Evolutionary conservation across 2,888 invertebrate species (phyloP), one percentile per base, ranked within the genome.

Genomic region (Lithosia quadra): DNA sequence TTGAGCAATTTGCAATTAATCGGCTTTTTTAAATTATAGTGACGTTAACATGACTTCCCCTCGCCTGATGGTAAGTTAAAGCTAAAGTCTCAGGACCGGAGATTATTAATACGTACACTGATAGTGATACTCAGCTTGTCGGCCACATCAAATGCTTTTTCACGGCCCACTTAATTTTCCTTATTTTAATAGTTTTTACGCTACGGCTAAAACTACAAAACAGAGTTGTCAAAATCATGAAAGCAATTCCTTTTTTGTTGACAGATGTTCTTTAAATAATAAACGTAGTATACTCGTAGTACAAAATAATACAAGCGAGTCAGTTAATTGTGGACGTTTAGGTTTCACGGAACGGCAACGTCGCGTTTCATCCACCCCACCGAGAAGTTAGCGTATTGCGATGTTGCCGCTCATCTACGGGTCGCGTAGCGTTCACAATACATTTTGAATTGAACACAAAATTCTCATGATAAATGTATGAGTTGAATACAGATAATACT

Each of bases 291-390:
- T 49, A n/a, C n/a, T n/a, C n/a, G n/a, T 18, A 60, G 13, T 39
- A 24, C 49, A 62, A 49, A n/a, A n/a, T n/a, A n/a, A 62, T 49
- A 62, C 62, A 62, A 62, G 5, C 24, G 39, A 22, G 61, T 43
- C 43, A 24, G 28, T 24, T 53, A 53, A 63, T 33, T 28, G 63
- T 63, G 39, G 34, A 63, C 53, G 22, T 55, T 55, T 34, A 11
- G 64, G 64, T 64, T 36, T 34, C 56, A 64, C 64, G 39, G 18
- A 64, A 10, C 36, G 64, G 64, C 64, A 64, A 56, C 64, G n/a
- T 56, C 36, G 64, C 64, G 24, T 36, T 24, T 36, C 49, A 56
- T 24, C 24, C 56, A 24, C 63, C 63, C 63, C 24, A 22, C 55
- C 21, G 33, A 56, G 36, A 56, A 22, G 39, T 56, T 56, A 39